Base-by-base conservation (phyloP, 2,113 vertebrate genomes). In the Muscicapa adusta region DNA sequence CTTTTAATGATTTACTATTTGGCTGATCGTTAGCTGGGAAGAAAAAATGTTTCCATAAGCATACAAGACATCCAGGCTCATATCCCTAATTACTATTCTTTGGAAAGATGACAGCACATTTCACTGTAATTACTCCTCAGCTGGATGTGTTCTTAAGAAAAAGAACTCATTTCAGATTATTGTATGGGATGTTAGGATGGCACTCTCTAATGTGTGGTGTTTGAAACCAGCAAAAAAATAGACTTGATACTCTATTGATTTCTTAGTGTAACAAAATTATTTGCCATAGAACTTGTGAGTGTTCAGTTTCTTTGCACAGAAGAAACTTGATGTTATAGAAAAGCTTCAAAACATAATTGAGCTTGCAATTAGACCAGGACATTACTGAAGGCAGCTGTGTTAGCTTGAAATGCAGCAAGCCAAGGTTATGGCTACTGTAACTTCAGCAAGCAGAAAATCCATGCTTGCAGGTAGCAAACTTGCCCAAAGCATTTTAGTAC, bases 81-180 rank as follows among this genome's bases (percentile, higher is more conserved):
- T 86, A 85, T 88, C 14, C 81, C 51, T 96, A 96, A 96, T 95
- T 96, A 91, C 56, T 76, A 11, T 93, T 82, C 81, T 90, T 83
- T 90, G 85, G 91, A 91, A 91, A 93, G 91, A 85, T 88, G 91
- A 91, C 86, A 94, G 77, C 71, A 88, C 33, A 67, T 89, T 94
- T 94, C 76, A 48, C 67, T 93, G 88, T 96, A 96, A 96, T 96
- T 95, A 91, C 62, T 83, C 60, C 51, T 93, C 83, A 91, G 90
- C 75, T 96, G 75, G 23, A 86, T 95, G 34, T 83, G 63, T 71
- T 56, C 79, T 92, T 91, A 88, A 83, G 85, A 91, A 84, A 93
- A 90, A 93, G 29, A 76, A 83, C 38, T 88, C 6, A 56, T 94
- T 91, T 90, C 66, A 79, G 9, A 88, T 77, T 94, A 71, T 92